Evolutionary conservation across 1,140 invertebrate genomes (phyloP), one percentile per base, ranked within the genome.

Genomic region (Megalonaias nervosa): DNA sequence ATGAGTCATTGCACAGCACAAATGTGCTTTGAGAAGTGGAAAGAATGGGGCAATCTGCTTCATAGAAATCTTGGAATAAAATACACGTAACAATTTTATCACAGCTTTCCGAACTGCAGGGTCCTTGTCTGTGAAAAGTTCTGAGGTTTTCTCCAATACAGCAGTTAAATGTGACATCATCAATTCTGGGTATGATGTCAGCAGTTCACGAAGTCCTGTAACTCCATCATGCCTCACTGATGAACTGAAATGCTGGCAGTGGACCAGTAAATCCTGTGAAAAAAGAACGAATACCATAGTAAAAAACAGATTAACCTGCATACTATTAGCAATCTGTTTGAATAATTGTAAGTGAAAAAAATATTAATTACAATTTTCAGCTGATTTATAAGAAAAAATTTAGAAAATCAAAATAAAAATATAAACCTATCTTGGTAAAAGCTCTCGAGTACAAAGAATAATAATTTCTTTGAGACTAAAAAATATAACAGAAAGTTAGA

Each of bases 1-100:
- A 82, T 97, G 95, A 15, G 95, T 96, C 95, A 97, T 96, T 1
- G 95, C 94, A 91, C 96, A 97, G 56, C 94, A 93, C 56, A 97
- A 88, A 86, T 96, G 96, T 16, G 95, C 94, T 60, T 93, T 93
- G 62, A 97, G 89, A 15, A 95, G 92, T 79, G 94, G 93, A 85
- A 94, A 94, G 85, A 96, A 95, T 19, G 95, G 95, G 19, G 83
- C 68, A 4, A 94, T 82, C 74, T 92, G 91, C 61, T 91, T 87
- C 19, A 79, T 81, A 9, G 91, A 85, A 64, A 93, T 83, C 81
- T 85, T 71, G 19, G 92, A 90, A 16, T 96, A 89, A 66, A 96
- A 91, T 15, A 92, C 84, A 83, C 93, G 92, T 9, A 97, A 88
- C 1, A 94, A 92, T 91, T 94, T 95, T 2, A 94, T 91, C 0